phyloP scores from a whole-genome alignment of 2,113 vertebrate genomes.

The Eleginops maclovinus region DNA sequence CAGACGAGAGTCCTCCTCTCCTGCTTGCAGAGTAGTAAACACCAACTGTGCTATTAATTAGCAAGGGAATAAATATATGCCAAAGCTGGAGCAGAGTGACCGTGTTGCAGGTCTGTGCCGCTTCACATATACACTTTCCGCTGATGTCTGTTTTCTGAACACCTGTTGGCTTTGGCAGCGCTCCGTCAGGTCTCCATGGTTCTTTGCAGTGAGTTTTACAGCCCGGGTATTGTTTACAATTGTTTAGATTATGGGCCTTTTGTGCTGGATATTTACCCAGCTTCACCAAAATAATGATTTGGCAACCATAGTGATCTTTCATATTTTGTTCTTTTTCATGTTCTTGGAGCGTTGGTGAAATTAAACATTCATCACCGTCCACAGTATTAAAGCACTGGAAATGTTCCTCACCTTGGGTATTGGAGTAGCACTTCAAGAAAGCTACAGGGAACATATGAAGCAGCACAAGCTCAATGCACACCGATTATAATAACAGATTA shows the following conservation, averaged over 20 bases:
- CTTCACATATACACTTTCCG: conserved; percentile 22
- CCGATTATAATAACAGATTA: background rate
- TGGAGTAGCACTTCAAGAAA: background rate
- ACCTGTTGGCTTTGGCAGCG: conserved; percentile 18
- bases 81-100: conserved; percentile 48
- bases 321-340: conserved; percentile 24
- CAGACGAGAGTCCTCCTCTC: conserved; percentile 28
- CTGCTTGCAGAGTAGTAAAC: conserved; percentile 48
- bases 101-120: conserved; percentile 42
- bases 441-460: background rate
- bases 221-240: conserved; percentile 46
- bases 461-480: background rate
- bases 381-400: background rate
- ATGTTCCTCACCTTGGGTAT: conserved; percentile 1
- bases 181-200: conserved; percentile 7
- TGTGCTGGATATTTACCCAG: conserved; percentile 12
- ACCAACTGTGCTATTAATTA: conserved; percentile 67
- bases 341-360: conserved; percentile 3
- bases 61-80: conserved; percentile 36
- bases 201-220: conserved; percentile 12
- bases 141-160: conserved; percentile 26
- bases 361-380: background rate
- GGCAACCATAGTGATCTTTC: conserved; percentile 9
- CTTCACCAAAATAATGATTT: conserved; percentile 9
- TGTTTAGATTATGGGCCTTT: conserved; percentile 20